These are phyloP conservation scores for Gadopsis bispinosus DNA, from an alignment of 2,797 vertebrate genomes.

Conservation along the genomic window DNA sequence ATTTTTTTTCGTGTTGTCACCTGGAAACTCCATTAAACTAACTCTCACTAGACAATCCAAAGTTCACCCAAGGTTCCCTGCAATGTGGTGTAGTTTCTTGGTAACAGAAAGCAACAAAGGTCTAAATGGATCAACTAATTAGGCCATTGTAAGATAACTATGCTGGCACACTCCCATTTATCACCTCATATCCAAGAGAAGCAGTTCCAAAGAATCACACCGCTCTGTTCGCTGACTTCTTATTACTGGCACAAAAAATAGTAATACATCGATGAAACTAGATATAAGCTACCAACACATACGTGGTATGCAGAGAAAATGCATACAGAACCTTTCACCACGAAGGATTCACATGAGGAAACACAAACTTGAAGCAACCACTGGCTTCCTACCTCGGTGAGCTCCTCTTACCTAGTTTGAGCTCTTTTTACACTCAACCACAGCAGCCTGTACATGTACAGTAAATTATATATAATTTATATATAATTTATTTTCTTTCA, in stretches of 20 bases:
- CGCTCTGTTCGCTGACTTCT: neutral
- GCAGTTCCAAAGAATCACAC: neutral
- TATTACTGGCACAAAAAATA: neutral
- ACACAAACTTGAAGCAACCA: neutral
- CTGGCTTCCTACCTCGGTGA: constrained; percentile 1
- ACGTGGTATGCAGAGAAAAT: constrained; percentile 19
- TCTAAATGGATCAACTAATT: constrained; percentile 46
- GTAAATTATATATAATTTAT: too few relatives aligned
- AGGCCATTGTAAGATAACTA: constrained; percentile 42
- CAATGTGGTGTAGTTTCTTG: constrained; percentile 29
- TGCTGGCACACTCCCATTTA: constrained; percentile 25
- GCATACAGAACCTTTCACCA: neutral
- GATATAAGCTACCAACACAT: neutral
- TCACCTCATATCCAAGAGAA: constrained; percentile 4
- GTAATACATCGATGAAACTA: constrained; percentile 20
- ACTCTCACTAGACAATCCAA: constrained; percentile 11
- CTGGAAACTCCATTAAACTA: constrained; percentile 20
- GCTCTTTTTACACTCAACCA: neutral
- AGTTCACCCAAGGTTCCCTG: constrained; percentile 34
- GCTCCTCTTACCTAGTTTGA: neutral
- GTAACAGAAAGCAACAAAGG: constrained; percentile 51
- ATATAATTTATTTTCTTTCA: neutral
- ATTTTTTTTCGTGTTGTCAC: neutral
- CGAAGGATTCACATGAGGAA: constrained; percentile 14
- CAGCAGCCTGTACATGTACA: neutral